Conservation (phyloP, 2,797 vertebrate species). For the Thunnus albacares region DNA sequence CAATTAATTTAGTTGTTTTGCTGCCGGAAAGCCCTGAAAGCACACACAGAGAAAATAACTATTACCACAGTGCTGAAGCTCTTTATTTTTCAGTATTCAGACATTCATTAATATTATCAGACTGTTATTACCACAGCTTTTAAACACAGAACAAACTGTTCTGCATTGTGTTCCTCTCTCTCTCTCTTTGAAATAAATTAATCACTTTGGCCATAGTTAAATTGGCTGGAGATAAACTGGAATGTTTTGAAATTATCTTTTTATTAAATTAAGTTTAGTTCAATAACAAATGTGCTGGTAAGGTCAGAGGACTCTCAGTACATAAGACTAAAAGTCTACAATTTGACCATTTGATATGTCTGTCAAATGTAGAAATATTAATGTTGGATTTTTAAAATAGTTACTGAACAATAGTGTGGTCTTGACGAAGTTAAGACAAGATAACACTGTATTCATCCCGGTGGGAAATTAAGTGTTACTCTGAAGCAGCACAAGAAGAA, state of each 20-base stretch:
- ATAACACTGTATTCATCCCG: no score
- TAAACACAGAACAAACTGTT: slow-evolving; percentile 2
- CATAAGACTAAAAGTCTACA: background rate
- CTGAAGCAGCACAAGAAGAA: no score
- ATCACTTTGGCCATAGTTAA: slow-evolving; percentile 19
- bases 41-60: slow-evolving; percentile 35
- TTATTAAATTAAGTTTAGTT: slow-evolving; percentile 23
- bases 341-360: slow-evolving; percentile 1
- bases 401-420: background rate
- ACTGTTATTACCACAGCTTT: slow-evolving; percentile 19
- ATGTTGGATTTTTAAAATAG: background rate
- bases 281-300: background rate
- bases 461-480: no score
- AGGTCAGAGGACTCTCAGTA: background rate
- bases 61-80: slow-evolving; percentile 16
- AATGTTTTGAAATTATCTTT: slow-evolving; percentile 20
- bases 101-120: slow-evolving; percentile 42
- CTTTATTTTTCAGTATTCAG: slow-evolving; percentile 33
- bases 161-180: background rate
- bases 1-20: slow-evolving; percentile 58
- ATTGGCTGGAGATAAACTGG: slow-evolving; percentile 16
- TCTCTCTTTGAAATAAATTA: slow-evolving; percentile 13
- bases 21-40: slow-evolving; percentile 26
- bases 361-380: background rate
- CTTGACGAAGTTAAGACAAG: background rate